Evolutionary conservation across 1,140 invertebrate species (phyloP).

Genomic region (Micrasema minimum): DNA sequence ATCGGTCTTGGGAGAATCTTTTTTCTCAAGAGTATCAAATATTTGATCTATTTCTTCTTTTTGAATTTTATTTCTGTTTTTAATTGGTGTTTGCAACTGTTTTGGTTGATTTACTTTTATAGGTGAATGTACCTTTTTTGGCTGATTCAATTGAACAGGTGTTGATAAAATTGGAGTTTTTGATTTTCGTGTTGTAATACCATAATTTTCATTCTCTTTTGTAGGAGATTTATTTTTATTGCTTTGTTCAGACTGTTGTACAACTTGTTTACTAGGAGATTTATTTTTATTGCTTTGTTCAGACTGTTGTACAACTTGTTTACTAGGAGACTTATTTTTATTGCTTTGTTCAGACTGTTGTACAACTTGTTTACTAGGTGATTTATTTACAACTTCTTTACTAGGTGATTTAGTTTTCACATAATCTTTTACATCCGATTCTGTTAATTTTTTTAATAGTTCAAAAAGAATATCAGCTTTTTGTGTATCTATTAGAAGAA

Average conservation of each 20-base stretch:
- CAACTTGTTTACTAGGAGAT: not conserved
- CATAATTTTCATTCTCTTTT: not conserved
- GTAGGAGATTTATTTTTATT: not conserved
- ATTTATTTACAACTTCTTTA: not conserved
- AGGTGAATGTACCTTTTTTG: too few relatives aligned
- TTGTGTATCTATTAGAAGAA: conserved; percentile 30
- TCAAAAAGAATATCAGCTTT: conserved; percentile 26
- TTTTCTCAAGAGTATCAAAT: not conserved
- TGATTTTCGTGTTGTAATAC: not conserved
- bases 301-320: not conserved
- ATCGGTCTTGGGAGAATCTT: too few relatives aligned
- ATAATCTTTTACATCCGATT: conserved; percentile 5
- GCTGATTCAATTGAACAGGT: too few relatives aligned
- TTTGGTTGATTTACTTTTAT: too few relatives aligned
- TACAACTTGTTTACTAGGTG: not conserved
- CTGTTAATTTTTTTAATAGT: conserved; percentile 15
- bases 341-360: not conserved
- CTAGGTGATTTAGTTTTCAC: not conserved
- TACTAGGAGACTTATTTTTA: not conserved
- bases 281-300: not conserved
- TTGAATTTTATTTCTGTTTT: not conserved
- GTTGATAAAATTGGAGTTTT: conserved; percentile 13
- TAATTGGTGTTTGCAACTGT: not conserved
- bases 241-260: not conserved
- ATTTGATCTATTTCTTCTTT: conserved; percentile 15